These are phyloP conservation scores for Danio rerio DNA, from an alignment of 2,113 vertebrate genomes.

Conservation along the genomic window GRCz12tu NC_133180.1:36349501-36350000, in stretches of 20 bases:
- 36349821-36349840: not conserved
- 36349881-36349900: constrained; percentile 26
- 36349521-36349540: not conserved
- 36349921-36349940: not conserved
- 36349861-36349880: not conserved
- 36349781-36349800: not conserved
- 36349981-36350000: not conserved
- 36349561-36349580: constrained; percentile 1
- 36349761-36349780: constrained; percentile 27
- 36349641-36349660: not conserved
- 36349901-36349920: not conserved
- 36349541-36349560: not conserved
- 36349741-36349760: not conserved
- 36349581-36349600: not conserved
- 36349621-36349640: not conserved
- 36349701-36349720: constrained; percentile 15
- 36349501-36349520: not conserved
- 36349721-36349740: constrained; percentile 2
- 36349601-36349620: not conserved
- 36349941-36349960: not conserved
- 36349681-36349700: not conserved
- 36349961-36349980: not conserved
- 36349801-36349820: constrained; percentile 42
- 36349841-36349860: not conserved
- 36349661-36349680: not conserved